These are phyloP conservation scores for Apis mellifera DNA, from an alignment of 1,140 invertebrate species.

Conservation along the genomic window DNA sequence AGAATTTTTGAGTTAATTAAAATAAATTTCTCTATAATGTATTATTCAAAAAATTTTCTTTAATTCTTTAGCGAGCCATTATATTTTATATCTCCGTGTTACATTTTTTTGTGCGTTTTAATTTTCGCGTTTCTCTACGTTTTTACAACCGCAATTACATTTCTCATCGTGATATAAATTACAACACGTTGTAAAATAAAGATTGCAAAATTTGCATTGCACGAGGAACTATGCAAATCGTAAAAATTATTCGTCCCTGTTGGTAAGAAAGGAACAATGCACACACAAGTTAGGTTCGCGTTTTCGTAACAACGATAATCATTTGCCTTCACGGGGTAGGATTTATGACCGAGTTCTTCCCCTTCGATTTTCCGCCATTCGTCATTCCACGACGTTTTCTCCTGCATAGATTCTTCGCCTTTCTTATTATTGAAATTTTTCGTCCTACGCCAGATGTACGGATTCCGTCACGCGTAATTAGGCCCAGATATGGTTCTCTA, in stretches of 20 bases:
- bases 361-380: constrained; percentile 33
- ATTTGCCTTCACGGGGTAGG: background rate
- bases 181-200: background rate
- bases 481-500: too few species aligned
- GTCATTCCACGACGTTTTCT: constrained; percentile 14
- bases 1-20: too few species aligned
- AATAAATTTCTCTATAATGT: too few species aligned
- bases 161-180: background rate
- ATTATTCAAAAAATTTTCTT: too few species aligned
- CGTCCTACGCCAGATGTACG: background rate
- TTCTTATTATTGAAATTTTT: constrained; percentile 24
- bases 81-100: too few species aligned
- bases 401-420: background rate
- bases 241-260: background rate
- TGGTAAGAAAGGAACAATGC: background rate
- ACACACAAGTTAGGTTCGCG: background rate
- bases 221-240: background rate
- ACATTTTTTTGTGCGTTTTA: too few species aligned
- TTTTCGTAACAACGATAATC: background rate
- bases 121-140: too few species aligned
- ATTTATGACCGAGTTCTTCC: constrained; percentile 13
- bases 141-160: background rate
- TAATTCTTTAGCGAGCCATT: too few species aligned
- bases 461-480: too few species aligned
- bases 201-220: background rate